These are phyloP conservation scores for Aphaenogaster ashmeadi DNA, from an alignment of 1,140 invertebrate species.

Conservation along the genomic window DNA sequence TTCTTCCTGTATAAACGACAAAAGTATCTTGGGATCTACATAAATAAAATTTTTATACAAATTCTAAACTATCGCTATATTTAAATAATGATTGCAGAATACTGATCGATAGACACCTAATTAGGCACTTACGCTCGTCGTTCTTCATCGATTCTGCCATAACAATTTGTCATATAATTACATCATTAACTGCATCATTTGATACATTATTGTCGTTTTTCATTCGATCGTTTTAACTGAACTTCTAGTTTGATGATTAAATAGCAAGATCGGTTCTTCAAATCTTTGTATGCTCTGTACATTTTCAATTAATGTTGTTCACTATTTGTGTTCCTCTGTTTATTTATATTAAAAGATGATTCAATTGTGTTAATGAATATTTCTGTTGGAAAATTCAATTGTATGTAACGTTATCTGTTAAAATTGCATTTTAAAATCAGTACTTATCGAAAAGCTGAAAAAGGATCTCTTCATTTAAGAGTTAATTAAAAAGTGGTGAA, in stretches of 20 bases:
- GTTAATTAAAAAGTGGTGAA: slow-evolving; percentile 27
- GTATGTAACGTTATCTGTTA: background rate
- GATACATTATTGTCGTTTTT: background rate
- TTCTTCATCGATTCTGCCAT: slow-evolving; percentile 1
- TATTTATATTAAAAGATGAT: background rate
- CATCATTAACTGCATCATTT: slow-evolving; percentile 17
- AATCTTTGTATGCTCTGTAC: background rate
- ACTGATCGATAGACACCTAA: slow-evolving; percentile 21
- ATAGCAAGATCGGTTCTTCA: background rate
- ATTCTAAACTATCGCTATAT: background rate
- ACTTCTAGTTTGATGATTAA: slow-evolving; percentile 1
- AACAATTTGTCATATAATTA: slow-evolving; percentile 20
- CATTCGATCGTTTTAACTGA: background rate
- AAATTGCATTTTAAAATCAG: background rate
- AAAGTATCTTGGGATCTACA: background rate
- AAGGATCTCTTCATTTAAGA: background rate
- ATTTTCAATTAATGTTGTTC: background rate
- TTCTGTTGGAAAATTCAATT: slow-evolving; percentile 21
- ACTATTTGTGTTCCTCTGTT: slow-evolving; percentile 3
- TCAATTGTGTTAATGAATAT: slow-evolving; percentile 12
- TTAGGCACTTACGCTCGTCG: slow-evolving; percentile 7
- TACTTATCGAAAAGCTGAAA: background rate
- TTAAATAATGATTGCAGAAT: background rate
- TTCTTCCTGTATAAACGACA: background rate
- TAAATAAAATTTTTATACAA: background rate